Conservation (phyloP, 1,140 invertebrate genomes). For the Andricus grossulariae region DNA sequence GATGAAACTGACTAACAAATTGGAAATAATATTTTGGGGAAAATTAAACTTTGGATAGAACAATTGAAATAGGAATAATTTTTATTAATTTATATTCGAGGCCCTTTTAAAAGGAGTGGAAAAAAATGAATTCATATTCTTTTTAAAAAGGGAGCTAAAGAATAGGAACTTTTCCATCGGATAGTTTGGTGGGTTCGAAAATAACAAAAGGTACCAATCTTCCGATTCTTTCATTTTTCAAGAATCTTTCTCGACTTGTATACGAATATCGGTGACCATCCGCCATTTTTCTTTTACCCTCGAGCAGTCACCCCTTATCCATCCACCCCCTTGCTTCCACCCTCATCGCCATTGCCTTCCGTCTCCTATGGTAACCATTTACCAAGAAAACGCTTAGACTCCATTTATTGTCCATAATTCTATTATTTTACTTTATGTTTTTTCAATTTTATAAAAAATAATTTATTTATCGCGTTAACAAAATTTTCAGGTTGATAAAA, state of each 20-base stretch:
- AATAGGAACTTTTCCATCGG: slow-evolving; percentile 4
- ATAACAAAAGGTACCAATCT: slow-evolving; percentile 29
- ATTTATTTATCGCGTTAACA: too few species aligned
- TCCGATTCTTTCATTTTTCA: slow-evolving; percentile 29
- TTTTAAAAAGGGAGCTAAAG: not conserved
- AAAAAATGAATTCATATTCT: slow-evolving; percentile 6
- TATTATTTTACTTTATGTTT: not conserved
- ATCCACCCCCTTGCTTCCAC: slow-evolving; percentile 20
- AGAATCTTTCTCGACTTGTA: slow-evolving; percentile 13
- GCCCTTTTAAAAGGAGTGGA: too few species aligned
- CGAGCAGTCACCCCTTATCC: slow-evolving; percentile 25
- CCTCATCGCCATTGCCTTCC: slow-evolving; percentile 25
- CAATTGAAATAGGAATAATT: too few species aligned
- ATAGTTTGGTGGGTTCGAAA: not conserved
- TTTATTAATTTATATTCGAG: too few species aligned
- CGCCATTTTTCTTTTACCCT: slow-evolving; percentile 29
- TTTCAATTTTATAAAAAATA: not conserved
- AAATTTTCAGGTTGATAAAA: too few species aligned
- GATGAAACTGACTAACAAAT: not conserved
- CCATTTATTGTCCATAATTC: not conserved
- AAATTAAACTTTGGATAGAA: not conserved
- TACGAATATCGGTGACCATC: slow-evolving; percentile 29
- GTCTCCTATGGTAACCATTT: slow-evolving; percentile 29
- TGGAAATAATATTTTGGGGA: not conserved
- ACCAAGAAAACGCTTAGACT: slow-evolving; percentile 15